These are phyloP conservation scores for Siniperca knerii DNA, from an alignment of 2,113 vertebrate species.

Conservation along the genomic window DNA sequence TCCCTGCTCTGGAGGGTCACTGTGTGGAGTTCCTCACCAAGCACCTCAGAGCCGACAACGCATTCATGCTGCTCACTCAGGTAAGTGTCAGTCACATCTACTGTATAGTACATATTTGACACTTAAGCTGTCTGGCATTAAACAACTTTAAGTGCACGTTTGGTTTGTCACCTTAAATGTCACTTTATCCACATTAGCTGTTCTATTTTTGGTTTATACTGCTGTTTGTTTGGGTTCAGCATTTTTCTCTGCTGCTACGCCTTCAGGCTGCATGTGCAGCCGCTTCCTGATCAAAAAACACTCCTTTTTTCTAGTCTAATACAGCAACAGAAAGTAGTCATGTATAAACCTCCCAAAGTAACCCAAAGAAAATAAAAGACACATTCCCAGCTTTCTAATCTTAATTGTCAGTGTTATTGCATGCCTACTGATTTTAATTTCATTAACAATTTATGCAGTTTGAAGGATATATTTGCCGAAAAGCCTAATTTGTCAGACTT, in stretches of 20 bases:
- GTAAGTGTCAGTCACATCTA: constrained; percentile 67
- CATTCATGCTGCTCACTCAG: constrained; percentile 96
- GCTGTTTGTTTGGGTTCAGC: constrained; percentile 28
- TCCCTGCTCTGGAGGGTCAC: constrained; percentile 91
- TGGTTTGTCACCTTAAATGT: background rate
- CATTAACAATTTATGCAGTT: background rate
- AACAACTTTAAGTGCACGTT: background rate
- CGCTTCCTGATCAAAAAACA: background rate
- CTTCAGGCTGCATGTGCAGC: constrained; percentile 11
- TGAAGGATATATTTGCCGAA: background rate
- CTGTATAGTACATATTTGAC: background rate
- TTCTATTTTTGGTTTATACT: constrained; percentile 55
- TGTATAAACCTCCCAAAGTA: background rate
- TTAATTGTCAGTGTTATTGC: background rate
- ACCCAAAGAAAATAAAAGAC: background rate
- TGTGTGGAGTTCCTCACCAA: constrained; percentile 96
- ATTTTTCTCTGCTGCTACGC: constrained; percentile 21
- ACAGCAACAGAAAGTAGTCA: background rate
- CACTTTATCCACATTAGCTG: constrained; percentile 23
- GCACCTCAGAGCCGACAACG: constrained; percentile 93
- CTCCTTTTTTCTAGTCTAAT: background rate
- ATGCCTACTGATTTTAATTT: background rate
- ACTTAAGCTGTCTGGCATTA: background rate
- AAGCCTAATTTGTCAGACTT: background rate
- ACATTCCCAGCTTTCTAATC: background rate